These are phyloP conservation scores for Thereuonema tuberculata DNA, from an alignment of 1,140 invertebrate species.

Conservation along the genomic window DNA sequence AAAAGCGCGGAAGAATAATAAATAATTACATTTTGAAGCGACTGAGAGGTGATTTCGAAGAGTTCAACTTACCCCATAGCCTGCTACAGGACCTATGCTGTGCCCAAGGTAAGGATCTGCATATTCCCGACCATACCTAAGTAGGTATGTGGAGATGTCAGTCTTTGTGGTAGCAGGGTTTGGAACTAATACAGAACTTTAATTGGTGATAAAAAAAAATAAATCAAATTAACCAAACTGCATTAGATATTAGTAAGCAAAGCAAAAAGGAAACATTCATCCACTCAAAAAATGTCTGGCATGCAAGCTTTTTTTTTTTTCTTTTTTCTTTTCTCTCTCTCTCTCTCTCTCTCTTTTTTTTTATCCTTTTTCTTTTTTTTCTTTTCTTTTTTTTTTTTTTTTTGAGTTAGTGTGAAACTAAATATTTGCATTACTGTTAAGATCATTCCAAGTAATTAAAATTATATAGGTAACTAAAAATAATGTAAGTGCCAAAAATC, in stretches of 20 bases:
- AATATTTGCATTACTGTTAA: too few species aligned
- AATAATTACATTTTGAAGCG: not conserved
- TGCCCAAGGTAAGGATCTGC: constrained; percentile 88
- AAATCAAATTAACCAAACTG: constrained; percentile 4
- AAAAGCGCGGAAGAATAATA: not conserved
- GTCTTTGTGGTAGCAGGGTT: constrained; percentile 13
- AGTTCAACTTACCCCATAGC: constrained; percentile 68
- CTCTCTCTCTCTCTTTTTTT: too few species aligned
- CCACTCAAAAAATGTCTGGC: too few species aligned
- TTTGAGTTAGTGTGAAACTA: too few species aligned
- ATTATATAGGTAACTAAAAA: too few species aligned
- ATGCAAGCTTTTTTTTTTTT: too few species aligned
- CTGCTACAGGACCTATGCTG: constrained; percentile 86
- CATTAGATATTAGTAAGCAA: constrained; percentile 1
- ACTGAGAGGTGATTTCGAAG: not conserved
- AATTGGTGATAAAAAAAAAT: constrained; percentile 14
- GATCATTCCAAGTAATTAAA: too few species aligned
- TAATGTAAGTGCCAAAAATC: too few species aligned
- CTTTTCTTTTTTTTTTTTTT: too few species aligned
- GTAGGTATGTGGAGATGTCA: constrained; percentile 13
- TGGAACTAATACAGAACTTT: constrained; percentile 19
- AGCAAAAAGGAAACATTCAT: not conserved
- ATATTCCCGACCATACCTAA: constrained; percentile 77
- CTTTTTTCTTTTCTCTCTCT: too few species aligned
- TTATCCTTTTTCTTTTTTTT: too few species aligned